Base-by-base conservation (phyloP, 2,113 vertebrate species). In the Kryptolebias marmoratus region DNA sequence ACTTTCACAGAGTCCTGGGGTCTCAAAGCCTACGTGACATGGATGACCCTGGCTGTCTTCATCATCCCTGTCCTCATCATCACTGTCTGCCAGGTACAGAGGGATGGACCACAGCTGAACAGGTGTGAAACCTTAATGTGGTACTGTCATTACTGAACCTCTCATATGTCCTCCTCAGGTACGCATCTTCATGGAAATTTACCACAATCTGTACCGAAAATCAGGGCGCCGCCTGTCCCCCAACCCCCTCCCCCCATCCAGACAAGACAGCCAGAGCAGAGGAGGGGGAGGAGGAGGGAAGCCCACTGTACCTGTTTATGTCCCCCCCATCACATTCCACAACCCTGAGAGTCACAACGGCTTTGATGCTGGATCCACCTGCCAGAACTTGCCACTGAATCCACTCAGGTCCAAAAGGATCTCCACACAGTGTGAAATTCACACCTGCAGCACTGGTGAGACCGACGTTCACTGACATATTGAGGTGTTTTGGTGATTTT, bases 121-220 rank as follows among this genome's bases (percentile, higher is more conserved):
- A 30, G 7, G 3, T 61, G n/a, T 4, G 27, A 14, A 61, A 45
- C 42, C n/a, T 7, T n/a, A 36, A 36, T 4, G 2, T 7, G 4
- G 8, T 11, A 11, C 27, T 4, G 12, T 52, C 9, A 15, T 27
- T n/a, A 11, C n/a, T 0, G 58, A 36, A 1, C 18, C 4, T 15
- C 22, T 65, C 7, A 1, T 58, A 45, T 59, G 39, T 28, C 8
- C 32, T n/a, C 39, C n/a, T 49, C 80, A 97, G 92, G 93, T 95
- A 32, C 90, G 94, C 77, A 96, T 97, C 87, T 97, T 96, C 81
- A 85, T 83, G 18, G 95, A 96, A 88, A 95, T 96, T 81, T 94
- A 95, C 0, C 75, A 92, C 86, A 96, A 93, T 66, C 83, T 96
- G 75, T 91, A 92, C 70, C 90, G 92, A 10, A 93, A 92, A 72